Percentiles rank a stretch among this genome's conserved stretches.
Evolutionary conservation across 2,888 invertebrate genomes (phyloP).

Genomic region (Sarcophaga rosellei): DNA sequence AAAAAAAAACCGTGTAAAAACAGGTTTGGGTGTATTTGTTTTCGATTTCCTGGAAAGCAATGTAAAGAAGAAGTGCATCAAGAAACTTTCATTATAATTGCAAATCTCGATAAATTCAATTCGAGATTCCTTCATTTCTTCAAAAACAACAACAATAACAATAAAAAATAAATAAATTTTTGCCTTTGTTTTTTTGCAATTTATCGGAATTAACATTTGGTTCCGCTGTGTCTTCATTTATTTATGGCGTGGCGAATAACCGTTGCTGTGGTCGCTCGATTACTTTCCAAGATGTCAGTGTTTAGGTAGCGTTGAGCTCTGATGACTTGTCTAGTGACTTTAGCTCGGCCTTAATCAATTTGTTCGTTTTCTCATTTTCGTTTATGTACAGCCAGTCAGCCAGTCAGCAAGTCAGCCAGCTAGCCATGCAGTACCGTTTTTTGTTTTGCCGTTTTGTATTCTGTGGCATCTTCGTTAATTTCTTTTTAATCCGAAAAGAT

Average conservation of each 20-base stretch:
- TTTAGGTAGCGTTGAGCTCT: slow-evolving; percentile 21
- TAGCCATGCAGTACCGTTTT: background rate
- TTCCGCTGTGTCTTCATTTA: slow-evolving; percentile 34
- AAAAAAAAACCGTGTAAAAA: too few relatives aligned
- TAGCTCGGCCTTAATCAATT: background rate
- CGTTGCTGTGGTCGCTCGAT: background rate
- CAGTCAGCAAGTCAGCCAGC: too few relatives aligned
- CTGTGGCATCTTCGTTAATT: slow-evolving; percentile 44
- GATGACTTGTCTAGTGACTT: background rate
- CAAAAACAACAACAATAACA: too few relatives aligned
- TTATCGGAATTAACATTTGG: slow-evolving; percentile 46
- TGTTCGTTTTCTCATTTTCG: too few relatives aligned
- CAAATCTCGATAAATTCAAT: slow-evolving; percentile 54
- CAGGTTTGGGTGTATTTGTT: too few relatives aligned
- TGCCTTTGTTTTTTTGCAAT: slow-evolving; percentile 27
- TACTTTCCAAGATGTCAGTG: slow-evolving; percentile 15
- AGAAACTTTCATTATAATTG: slow-evolving; percentile 51
- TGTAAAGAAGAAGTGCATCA: background rate
- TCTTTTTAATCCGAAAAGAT: slow-evolving; percentile 42
- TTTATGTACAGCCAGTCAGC: too few relatives aligned
- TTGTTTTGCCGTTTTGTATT: slow-evolving; percentile 3
- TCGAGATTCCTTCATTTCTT: slow-evolving; percentile 34
- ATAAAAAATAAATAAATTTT: background rate
- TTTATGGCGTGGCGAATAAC: background rate
- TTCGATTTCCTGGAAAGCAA: slow-evolving; percentile 35